These are phyloP conservation scores for Pluvianellus socialis DNA, from an alignment of 2,113 vertebrate genomes.

Conservation along the genomic window DNA sequence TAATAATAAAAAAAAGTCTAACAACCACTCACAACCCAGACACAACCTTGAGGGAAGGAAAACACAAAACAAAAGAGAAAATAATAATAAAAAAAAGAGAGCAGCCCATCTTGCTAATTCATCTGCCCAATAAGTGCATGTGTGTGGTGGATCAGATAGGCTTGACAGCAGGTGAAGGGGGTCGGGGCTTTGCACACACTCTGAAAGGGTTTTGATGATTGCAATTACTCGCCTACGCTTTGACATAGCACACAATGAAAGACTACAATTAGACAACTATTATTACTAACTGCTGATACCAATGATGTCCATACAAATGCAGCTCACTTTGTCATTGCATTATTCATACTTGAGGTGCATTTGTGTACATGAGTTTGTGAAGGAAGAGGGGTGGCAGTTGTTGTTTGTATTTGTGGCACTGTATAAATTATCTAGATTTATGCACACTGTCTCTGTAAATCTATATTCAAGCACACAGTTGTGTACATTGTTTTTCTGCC, in stretches of 20 bases:
- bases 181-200: slow-evolving; percentile 41
- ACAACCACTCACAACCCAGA: neutral
- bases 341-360: slow-evolving; percentile 51
- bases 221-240: slow-evolving; percentile 65
- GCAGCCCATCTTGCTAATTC: neutral
- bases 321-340: slow-evolving; percentile 49
- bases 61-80: neutral
- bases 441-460: neutral
- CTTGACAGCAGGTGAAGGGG: slow-evolving; percentile 59
- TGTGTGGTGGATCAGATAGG: slow-evolving; percentile 44
- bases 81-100: neutral
- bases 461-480: neutral
- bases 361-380: slow-evolving; percentile 12
- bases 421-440: slow-evolving; percentile 33
- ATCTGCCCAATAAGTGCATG: slow-evolving; percentile 12
- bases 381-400: neutral
- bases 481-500: neutral
- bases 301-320: slow-evolving; percentile 65
- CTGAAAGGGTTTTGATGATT: slow-evolving; percentile 71
- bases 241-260: slow-evolving; percentile 69
- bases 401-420: slow-evolving; percentile 26
- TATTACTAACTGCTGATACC: slow-evolving; percentile 61
- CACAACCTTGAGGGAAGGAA: slow-evolving; percentile 5
- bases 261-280: slow-evolving; percentile 73
- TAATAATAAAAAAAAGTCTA: neutral